Evolutionary conservation across 2,113 vertebrate species (phyloP), one percentile per base, ranked within the genome.

Genomic region (Muntiacus muntjak): DNA sequence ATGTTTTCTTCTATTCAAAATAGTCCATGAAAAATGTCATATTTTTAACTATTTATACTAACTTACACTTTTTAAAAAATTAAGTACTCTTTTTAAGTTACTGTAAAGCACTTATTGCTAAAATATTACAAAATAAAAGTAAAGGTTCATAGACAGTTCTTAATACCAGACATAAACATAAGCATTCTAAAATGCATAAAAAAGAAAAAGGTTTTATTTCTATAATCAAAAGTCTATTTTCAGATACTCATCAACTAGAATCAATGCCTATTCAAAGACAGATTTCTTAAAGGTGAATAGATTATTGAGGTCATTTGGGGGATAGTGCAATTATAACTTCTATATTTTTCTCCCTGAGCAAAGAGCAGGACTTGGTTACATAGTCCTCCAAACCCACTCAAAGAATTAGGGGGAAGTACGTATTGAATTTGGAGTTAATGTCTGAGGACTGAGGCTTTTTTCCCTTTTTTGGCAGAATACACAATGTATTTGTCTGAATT

Each of bases 401-500:
- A 82, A 90, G 11, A 89, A 92, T 84, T 47, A 81, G 7, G 25
- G 33, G 71, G 3, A 55, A 90, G 58, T 64, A 14, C 78, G 16
- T 55, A 26, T 40, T 67, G 14, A 93, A 94, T 33, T 71, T 67
- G 3, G 25, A 95, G 30, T 60, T 43, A 88, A n/a, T 71, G 58
- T 40, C 45, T 91, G 3, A 26, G 55, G 17, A 89, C 3, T 55
- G 19, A 87, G 17, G 47, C 15, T 40, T 85, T 95, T 47, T 71
- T 95, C 87, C 94, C 36, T 64, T 93, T 92, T 67, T 57, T 74
- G 30, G 36, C 79, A 91, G 1, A 79, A n/a, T 58, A 5, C 79
- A 89, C 96, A 97, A 82, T 84, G 5, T 62, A 67, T 62, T 81
- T 97, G 55, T 58, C n/a, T 60, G n/a, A 93, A 91, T 40, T 95